Percentiles rank a stretch among this genome's conserved stretches.
phyloP scores from a whole-genome alignment of 2,113 vertebrate species.

The Regulus satrapa region DNA sequence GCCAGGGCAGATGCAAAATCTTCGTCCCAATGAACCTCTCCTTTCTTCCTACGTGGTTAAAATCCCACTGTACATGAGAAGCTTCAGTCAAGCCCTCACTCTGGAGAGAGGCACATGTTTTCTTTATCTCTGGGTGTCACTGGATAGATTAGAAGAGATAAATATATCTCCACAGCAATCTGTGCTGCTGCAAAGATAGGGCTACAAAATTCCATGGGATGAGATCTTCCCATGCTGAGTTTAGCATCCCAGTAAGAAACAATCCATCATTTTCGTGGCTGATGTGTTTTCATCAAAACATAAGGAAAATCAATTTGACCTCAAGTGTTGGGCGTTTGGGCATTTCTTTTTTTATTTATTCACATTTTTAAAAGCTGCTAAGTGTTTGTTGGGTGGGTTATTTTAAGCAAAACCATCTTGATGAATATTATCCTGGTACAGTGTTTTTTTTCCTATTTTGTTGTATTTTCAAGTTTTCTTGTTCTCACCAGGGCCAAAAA shows the following conservation, averaged over 20 bases:
- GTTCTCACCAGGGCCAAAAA: neutral
- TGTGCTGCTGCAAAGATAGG: neutral
- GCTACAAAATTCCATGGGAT: neutral
- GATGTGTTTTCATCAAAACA: neutral
- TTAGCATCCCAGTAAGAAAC: neutral
- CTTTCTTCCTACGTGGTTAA: neutral
- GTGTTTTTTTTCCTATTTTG: neutral
- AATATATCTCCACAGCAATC: slow-evolving; percentile 32
- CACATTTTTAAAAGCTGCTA: neutral
- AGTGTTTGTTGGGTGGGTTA: neutral
- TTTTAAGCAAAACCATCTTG: neutral
- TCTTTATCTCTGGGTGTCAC: slow-evolving; percentile 11
- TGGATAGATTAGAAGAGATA: slow-evolving; percentile 25
- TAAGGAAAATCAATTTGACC: neutral
- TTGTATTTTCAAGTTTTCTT: neutral
- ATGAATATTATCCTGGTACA: neutral
- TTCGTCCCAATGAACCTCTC: neutral
- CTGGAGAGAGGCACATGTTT: neutral
- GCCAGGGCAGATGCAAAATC: neutral
- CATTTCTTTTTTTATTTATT: neutral
- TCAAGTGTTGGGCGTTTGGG: neutral
- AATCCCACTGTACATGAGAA: neutral
- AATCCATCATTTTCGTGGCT: neutral
- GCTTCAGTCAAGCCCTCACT: neutral
- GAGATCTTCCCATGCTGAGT: slow-evolving; percentile 8